Evolutionary conservation across 2,113 vertebrate species (phyloP).

Genomic region (Nothoprocta pentlandii): DNA sequence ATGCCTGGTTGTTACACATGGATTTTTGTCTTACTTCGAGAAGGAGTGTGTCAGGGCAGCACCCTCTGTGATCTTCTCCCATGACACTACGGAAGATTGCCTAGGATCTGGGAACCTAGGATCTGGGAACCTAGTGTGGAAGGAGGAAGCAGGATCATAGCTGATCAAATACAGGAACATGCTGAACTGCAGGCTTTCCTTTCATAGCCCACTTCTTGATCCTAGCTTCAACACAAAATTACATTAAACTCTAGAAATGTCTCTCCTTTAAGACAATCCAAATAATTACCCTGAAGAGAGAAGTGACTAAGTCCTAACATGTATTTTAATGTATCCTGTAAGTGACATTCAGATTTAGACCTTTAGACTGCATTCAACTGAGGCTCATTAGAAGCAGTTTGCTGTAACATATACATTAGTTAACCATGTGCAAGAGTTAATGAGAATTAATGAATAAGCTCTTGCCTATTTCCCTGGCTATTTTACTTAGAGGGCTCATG

Average conservation of each 20-base stretch:
- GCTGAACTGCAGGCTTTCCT: background rate
- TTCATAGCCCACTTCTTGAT: background rate
- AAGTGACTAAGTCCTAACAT: background rate
- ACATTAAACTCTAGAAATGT: background rate
- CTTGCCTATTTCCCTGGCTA: background rate
- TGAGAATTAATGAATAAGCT: background rate
- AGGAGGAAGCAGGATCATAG: background rate
- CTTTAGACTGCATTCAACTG: background rate
- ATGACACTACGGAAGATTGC: background rate
- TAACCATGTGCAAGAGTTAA: background rate
- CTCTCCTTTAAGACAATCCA: background rate
- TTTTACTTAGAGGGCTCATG: background rate
- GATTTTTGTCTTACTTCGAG: background rate
- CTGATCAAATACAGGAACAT: background rate
- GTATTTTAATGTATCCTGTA: background rate
- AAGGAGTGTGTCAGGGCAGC: background rate
- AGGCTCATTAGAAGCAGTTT: background rate
- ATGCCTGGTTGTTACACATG: background rate
- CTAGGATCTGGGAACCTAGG: background rate
- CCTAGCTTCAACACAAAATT: background rate
- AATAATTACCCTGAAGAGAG: background rate
- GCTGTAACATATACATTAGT: rapidly evolving
- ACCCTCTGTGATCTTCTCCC: background rate
- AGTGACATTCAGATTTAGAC: background rate
- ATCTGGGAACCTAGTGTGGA: background rate